A percentile compares a stretch with the other conserved stretches of the same genome.
These are phyloP conservation scores for Panagrolaimus sp. DNA, from an alignment of 1,140 invertebrate genomes.

Conservation along the genomic window DNA sequence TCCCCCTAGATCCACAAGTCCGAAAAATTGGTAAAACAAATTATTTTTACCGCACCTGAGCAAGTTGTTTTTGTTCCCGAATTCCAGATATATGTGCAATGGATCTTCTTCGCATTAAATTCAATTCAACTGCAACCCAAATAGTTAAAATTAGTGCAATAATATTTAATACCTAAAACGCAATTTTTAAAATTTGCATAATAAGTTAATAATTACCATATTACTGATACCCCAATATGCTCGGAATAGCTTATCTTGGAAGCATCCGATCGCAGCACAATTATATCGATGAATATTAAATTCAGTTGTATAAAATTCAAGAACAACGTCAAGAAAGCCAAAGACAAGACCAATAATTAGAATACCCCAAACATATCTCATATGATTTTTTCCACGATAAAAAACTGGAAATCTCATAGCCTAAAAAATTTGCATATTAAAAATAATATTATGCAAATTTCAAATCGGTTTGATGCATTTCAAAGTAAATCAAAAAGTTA, in stretches of 20 bases:
- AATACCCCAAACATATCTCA: conserved; percentile 25
- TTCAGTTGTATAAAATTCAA: conserved; percentile 31
- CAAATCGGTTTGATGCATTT: no score
- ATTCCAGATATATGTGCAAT: neutral
- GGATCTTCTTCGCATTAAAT: neutral
- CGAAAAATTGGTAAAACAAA: no score
- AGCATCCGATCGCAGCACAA: conserved; percentile 41
- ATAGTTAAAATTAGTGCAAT: neutral
- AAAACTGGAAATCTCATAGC: conserved; percentile 32
- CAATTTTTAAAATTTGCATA: neutral
- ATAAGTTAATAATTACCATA: conserved; percentile 28
- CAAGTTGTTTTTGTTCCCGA: neutral
- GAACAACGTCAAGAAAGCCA: conserved; percentile 28
- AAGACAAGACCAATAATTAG: conserved; percentile 22
- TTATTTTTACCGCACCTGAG: conserved; percentile 4
- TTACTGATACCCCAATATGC: conserved; percentile 36
- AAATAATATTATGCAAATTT: no score
- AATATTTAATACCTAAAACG: neutral
- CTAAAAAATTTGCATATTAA: no score
- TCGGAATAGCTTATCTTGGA: conserved; percentile 21
- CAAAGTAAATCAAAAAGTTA: no score
- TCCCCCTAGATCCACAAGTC: no score
- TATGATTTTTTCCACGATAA: conserved; percentile 38
- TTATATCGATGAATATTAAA: conserved; percentile 20
- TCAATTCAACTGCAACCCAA: conserved; percentile 4